Conservation (phyloP, 2,888 invertebrate species). For the Epinotia demarniana region DNA sequence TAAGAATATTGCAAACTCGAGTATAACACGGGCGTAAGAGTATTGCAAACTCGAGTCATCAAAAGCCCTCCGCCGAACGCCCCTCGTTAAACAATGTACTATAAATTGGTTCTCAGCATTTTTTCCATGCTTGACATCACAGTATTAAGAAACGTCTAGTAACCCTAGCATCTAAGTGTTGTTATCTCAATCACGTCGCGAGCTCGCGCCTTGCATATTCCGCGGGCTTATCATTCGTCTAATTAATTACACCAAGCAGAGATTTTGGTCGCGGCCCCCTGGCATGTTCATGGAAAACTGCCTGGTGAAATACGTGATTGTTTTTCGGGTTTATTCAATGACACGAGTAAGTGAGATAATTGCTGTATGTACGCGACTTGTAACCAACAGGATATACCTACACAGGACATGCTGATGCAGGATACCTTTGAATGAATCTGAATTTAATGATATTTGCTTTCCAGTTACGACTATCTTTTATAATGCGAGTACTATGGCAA, state of each 20-base stretch:
- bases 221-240: slow-evolving; percentile 79
- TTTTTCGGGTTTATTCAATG: slow-evolving; percentile 24
- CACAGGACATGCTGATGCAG: too few relatives aligned
- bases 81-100: too few relatives aligned
- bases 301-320: slow-evolving; percentile 28
- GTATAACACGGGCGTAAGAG: too few relatives aligned
- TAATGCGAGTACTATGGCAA: too few relatives aligned
- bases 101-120: neutral
- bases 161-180: slow-evolving; percentile 15
- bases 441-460: too few relatives aligned
- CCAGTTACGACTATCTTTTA: too few relatives aligned
- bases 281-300: slow-evolving; percentile 31
- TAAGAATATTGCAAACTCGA: too few relatives aligned
- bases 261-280: slow-evolving; percentile 46
- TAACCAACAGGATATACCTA: neutral
- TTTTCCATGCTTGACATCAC: neutral
- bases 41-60: too few relatives aligned
- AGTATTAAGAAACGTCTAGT: neutral
- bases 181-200: slow-evolving; percentile 76
- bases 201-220: slow-evolving; percentile 81
- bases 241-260: slow-evolving; percentile 75
- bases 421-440: too few relatives aligned
- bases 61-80: too few relatives aligned
- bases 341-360: slow-evolving; percentile 20
- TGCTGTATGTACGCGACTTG: neutral